Percentiles rank a stretch among this genome's conserved stretches.
Evolutionary conservation across 2,888 invertebrate species (phyloP).

Genomic region (Leucophora obtusa): DNA sequence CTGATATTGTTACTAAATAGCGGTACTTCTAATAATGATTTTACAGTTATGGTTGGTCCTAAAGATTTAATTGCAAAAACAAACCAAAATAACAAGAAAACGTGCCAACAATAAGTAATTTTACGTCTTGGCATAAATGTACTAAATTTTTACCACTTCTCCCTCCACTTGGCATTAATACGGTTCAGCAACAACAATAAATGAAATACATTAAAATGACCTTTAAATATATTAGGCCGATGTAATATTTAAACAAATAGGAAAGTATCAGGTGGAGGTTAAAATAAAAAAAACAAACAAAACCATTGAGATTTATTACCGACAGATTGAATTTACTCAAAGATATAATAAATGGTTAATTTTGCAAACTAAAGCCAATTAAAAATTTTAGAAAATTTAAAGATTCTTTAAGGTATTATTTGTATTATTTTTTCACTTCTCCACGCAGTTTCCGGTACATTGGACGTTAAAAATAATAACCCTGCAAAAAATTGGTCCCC

Average conservation of each 20-base stretch:
- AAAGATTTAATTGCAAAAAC: slow-evolving; percentile 43
- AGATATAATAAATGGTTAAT: neutral
- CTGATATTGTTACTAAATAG: slow-evolving; percentile 15
- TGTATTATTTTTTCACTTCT: too few species aligned
- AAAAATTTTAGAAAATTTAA: too few species aligned
- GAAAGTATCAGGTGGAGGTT: neutral
- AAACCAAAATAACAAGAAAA: slow-evolving; percentile 38
- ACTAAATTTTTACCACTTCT: neutral
- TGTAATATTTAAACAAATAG: slow-evolving; percentile 34
- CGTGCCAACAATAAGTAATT: slow-evolving; percentile 56
- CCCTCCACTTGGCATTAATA: slow-evolving; percentile 9
- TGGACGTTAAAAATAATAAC: too few species aligned
- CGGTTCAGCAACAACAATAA: slow-evolving; percentile 13
- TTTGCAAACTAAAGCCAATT: slow-evolving; percentile 25
- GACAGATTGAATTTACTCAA: slow-evolving; percentile 66
- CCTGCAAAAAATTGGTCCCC: too few species aligned
- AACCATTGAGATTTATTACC: slow-evolving; percentile 67
- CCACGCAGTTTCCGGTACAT: too few species aligned
- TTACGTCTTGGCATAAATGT: neutral
- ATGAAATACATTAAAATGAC: slow-evolving; percentile 47
- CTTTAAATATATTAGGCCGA: slow-evolving; percentile 17
- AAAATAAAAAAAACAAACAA: neutral
- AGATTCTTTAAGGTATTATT: slow-evolving; percentile 64
- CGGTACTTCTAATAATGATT: slow-evolving; percentile 4
- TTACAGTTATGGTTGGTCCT: neutral